Conservation (phyloP, 2,797 vertebrate species). For the Sebastes nivosus region DNA sequence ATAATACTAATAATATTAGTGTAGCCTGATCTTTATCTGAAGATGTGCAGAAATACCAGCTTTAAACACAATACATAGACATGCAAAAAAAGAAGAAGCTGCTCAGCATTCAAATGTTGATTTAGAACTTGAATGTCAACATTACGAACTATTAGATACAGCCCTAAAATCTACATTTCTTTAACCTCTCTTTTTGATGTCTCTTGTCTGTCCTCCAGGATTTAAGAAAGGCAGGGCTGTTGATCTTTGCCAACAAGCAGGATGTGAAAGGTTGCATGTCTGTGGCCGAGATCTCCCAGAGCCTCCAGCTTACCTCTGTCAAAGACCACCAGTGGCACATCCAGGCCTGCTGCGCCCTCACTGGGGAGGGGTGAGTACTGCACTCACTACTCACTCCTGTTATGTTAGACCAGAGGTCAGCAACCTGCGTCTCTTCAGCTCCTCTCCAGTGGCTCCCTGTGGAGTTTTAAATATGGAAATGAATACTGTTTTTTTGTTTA, state of each 20-base stretch:
- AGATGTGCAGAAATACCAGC: no score
- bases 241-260: constrained; percentile 99
- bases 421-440: no score
- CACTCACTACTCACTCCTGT: background rate
- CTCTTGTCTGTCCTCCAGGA: constrained; percentile 80
- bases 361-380: constrained; percentile 93
- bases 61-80: no score
- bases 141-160: background rate
- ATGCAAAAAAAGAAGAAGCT: no score
- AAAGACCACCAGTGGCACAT: constrained; percentile 99
- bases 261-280: constrained; percentile 98
- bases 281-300: constrained; percentile 98
- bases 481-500: no score
- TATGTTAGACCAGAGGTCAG: no score
- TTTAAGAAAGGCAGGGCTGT: constrained; percentile 92
- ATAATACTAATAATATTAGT: no score
- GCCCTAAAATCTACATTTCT: background rate
- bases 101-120: no score
- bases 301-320: constrained; percentile 95
- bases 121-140: background rate
- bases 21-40: no score
- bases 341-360: constrained; percentile 98
- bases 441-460: no score
- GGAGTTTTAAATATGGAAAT: no score
- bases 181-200: background rate